These are phyloP conservation scores for Lepidurus apus DNA, from an alignment of 1,140 invertebrate genomes.

Conservation along the genomic window DNA sequence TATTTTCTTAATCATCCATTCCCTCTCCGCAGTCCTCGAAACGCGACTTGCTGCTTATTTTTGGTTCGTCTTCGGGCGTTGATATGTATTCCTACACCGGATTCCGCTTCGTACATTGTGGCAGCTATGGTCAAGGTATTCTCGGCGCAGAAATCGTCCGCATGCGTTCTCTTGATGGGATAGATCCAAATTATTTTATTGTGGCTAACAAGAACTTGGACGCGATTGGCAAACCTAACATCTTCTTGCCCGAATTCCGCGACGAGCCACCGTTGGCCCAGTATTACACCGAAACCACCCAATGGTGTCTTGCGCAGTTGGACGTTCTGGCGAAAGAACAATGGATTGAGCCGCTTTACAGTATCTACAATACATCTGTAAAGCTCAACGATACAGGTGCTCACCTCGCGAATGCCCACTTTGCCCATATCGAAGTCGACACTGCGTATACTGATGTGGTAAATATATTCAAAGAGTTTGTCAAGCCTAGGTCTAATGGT, in stretches of 20 bases:
- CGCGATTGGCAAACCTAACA: neutral
- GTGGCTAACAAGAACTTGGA: neutral
- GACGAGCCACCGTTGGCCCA: neutral
- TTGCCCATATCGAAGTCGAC: neutral
- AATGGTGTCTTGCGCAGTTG: neutral
- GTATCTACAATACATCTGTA: neutral
- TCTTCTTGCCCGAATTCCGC: neutral
- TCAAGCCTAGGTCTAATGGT: neutral
- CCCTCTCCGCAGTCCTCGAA: neutral
- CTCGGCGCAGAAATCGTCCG: neutral
- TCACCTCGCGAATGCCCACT: neutral
- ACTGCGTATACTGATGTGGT: conserved; percentile 4
- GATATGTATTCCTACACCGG: conserved; percentile 4
- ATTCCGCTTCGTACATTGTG: neutral
- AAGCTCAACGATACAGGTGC: neutral
- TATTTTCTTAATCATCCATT: neutral
- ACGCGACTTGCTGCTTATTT: neutral
- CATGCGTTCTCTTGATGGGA: neutral
- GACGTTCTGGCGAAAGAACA: neutral
- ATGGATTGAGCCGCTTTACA: neutral
- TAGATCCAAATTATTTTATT: neutral
- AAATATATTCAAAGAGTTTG: neutral
- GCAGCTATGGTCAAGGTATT: neutral
- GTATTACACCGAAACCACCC: neutral
- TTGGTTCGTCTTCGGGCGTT: neutral